A percentile compares a stretch with the other conserved stretches of the same genome.
Conservation (phyloP, 2,888 invertebrate genomes). For the Cosmopolites sordidus region DNA sequence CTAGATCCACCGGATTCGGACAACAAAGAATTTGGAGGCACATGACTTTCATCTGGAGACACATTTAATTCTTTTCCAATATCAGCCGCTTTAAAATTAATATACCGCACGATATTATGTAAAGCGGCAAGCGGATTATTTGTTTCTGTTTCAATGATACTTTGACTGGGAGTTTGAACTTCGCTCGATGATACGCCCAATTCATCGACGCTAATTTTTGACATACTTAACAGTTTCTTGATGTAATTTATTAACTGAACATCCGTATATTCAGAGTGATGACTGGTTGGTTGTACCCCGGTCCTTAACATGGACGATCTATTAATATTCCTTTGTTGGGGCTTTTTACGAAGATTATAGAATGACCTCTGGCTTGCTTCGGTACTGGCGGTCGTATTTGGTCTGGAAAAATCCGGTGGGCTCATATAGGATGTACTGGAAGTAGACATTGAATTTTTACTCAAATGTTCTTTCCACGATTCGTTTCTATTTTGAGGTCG, state of each 20-base stretch:
- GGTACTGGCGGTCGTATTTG: constrained; percentile 10
- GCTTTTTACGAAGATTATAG: constrained; percentile 34
- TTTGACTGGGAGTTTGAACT: constrained; percentile 50
- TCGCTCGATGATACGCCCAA: constrained; percentile 49
- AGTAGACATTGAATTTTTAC: constrained; percentile 37
- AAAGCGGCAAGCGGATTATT: constrained; percentile 39
- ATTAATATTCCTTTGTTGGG: constrained; percentile 33
- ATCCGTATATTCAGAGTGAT: background rate
- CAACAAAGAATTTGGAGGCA: constrained; percentile 13
- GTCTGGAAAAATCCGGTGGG: constrained; percentile 39
- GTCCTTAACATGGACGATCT: background rate
- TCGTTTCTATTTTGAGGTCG: background rate
- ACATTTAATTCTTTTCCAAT: constrained; percentile 32
- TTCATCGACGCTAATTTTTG: constrained; percentile 49
- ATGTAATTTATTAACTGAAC: constrained; percentile 47
- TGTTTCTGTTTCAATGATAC: constrained; percentile 47
- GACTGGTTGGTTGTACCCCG: background rate
- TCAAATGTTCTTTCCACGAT: constrained; percentile 42
- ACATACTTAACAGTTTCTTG: constrained; percentile 53
- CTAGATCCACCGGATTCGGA: constrained; percentile 2
- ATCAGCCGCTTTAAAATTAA: constrained; percentile 34
- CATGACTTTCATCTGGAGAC: constrained; percentile 20
- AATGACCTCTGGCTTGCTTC: constrained; percentile 24
- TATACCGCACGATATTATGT: constrained; percentile 31
- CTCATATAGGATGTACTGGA: constrained; percentile 46